Conservation (phyloP, 2,888 invertebrate genomes). For the Therioaphis trifolii region DNA sequence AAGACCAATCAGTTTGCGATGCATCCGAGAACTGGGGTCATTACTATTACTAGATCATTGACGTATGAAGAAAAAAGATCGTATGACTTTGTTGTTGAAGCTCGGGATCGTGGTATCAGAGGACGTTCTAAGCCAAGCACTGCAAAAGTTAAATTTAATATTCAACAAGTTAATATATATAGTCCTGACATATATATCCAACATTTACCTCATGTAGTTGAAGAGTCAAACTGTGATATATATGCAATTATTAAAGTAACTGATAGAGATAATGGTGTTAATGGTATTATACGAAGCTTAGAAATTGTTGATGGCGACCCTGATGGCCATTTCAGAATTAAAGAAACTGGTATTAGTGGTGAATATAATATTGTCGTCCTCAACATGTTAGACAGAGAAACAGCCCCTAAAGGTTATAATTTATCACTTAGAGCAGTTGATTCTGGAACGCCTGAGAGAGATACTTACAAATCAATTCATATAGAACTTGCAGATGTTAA, state of each 20-base stretch:
- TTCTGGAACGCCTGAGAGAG: conserved; percentile 81
- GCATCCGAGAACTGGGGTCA: conserved; percentile 90
- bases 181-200: conserved; percentile 86
- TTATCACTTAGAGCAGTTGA: conserved; percentile 88
- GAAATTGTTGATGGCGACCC: conserved; percentile 92
- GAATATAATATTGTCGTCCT: conserved; percentile 85
- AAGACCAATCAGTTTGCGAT: conserved; percentile 87
- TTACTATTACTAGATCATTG: conserved; percentile 84
- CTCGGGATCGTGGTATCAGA: conserved; percentile 83
- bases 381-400: conserved; percentile 81
- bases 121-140: conserved; percentile 76
- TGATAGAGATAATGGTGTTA: conserved; percentile 85
- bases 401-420: conserved; percentile 84
- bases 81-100: conserved; percentile 83
- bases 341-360: conserved; percentile 70
- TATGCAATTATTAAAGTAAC: conserved; percentile 89
- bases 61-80: conserved; percentile 77
- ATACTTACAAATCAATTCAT: conserved; percentile 83
- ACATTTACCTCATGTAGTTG: conserved; percentile 82
- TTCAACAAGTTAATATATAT: conserved; percentile 85
- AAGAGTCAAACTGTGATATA: conserved; percentile 84
- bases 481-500: conserved; percentile 84
- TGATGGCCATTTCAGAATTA: conserved; percentile 86
- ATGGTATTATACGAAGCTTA: conserved; percentile 83
- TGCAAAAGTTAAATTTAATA: conserved; percentile 80